phyloP scores from a whole-genome alignment of 2,113 vertebrate species.

The Excalfactoria chinensis region DNA sequence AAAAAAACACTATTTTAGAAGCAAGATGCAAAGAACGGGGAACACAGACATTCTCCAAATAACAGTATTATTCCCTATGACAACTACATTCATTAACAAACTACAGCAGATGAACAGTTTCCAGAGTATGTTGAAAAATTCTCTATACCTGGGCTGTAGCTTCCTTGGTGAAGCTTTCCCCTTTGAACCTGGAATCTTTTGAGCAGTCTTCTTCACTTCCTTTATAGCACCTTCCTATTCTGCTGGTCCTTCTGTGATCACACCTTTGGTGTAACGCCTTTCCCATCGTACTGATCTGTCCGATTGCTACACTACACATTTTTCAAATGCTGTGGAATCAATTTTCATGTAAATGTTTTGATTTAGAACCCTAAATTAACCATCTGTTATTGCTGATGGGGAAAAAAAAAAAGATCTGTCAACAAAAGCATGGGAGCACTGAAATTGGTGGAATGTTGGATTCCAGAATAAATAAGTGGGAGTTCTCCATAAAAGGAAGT shows the following conservation, averaged over 20 bases:
- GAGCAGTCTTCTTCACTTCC: no score
- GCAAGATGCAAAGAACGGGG: background rate
- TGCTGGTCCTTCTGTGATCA: no score
- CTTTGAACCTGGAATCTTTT: no score
- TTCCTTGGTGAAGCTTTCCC: no score
- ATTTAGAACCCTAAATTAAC: conserved; percentile 33
- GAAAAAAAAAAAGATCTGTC: background rate
- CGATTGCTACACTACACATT: background rate
- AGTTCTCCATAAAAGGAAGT: conserved; percentile 5
- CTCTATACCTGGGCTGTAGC: background rate
- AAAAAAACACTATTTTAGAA: background rate
- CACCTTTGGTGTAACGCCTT: no score
- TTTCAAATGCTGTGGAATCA: conserved; percentile 28
- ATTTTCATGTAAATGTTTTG: conserved; percentile 52
- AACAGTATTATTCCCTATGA: background rate
- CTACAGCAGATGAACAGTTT: background rate
- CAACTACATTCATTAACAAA: background rate
- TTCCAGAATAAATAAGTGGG: conserved; percentile 10
- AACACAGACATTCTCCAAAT: background rate
- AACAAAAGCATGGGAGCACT: background rate
- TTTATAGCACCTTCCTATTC: no score
- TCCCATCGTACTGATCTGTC: no score
- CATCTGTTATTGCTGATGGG: conserved; percentile 46
- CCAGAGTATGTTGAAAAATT: background rate
- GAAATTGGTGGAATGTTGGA: background rate